Base-by-base conservation (phyloP, 64 coral and sea anemone species). In the Catalaphyllia jardinei region DNA sequence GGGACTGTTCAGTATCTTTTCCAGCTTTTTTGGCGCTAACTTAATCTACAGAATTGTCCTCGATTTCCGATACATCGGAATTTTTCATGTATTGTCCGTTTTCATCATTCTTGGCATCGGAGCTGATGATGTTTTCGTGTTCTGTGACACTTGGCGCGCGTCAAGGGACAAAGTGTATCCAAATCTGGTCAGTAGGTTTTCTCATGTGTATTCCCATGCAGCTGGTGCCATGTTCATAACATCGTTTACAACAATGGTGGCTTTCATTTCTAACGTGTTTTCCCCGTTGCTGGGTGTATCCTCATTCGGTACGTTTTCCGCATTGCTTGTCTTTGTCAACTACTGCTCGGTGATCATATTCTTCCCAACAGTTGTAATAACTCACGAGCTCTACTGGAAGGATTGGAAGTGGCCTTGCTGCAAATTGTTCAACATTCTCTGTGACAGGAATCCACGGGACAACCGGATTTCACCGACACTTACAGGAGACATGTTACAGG, bases 71-170 rank as follows among this genome's bases (percentile, higher is more conserved):
- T 92, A 92, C 77, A 62, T 92, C 5, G 90, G 90, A 8, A 78
- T 92, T 35, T 92, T 92, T 33, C 90, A 92, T 24, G 90, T 92
- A n/a, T 27, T 92, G 24, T 86, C 90, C 1, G 82, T 92, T 18
- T 92, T 92, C 57, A 92, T 92, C n/a, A 90, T 90, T 38, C 49
- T 74, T 10, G 89, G 89, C 7, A 90, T 90, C 10, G 89, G 89
- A 19, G 89, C 79, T 8, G 89, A 90, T 73, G 89, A 90, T 52
- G 78, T 90, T 0, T 90, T 90, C 12, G 89, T 90, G 1, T 90
- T 90, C 62, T 74, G n/a, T 60, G 89, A 90, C 79, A 90, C 89
- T 29, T 90, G 89, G 89, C 60, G 79, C 12, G 25, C 61, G 20
- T 80, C 89, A 27, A 51, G 62, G 28, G 77, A 73, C 4, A 73